Base-by-base conservation (phyloP, 2,797 vertebrate species). In the Gila robusta region DNA sequence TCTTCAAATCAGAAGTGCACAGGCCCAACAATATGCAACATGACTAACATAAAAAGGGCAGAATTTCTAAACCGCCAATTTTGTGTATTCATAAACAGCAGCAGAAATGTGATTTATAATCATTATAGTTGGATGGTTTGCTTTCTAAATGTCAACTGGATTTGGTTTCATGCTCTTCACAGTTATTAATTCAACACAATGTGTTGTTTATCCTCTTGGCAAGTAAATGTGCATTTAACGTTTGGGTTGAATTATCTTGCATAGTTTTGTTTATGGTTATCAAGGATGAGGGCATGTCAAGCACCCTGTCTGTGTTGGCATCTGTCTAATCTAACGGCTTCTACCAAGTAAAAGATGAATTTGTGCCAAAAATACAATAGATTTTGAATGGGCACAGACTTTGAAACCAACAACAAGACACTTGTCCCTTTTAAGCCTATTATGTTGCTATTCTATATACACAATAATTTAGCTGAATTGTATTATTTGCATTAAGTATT, bases 201-300 rank as follows among this genome's bases (percentile, higher is more conserved):
- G 39, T 64, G 39, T 28, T 79, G 59, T 66, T 79, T 79, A 78
- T 79, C 56, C 77, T 79, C 39, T 79, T 79, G 77, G 39, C 77
- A 79, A 79, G 9, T 79, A 39, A 47, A 44, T 37, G 19, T 64
- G 77, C 44, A 44, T 64, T 32, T 32, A 44, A 8, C 59, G 41
- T 32, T 80, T 66, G 39, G 6, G 5, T 73, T 41, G 41, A 23
- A 66, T 80, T 67, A 67, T 41, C 62, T 49, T 79, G 10, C 19
- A 14, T 39, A 28, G 26, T 80, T 47, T 47, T 23, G 39, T 80
- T 49, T 26, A 21, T 67, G 16, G 19, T 80, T n/a, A n/a, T 66
- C 41, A 49, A 35, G 44, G 3, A 81, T 81, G 79, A 81, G 39
- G 11, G 62, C 62, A 49, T n/a, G 26, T 80, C 62, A 35, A 49